Percentiles rank a stretch among this genome's conserved stretches.
These are phyloP conservation scores for Probaryconus sp. DNA, from an alignment of 1,140 invertebrate genomes.

Conservation along the genomic window DNA sequence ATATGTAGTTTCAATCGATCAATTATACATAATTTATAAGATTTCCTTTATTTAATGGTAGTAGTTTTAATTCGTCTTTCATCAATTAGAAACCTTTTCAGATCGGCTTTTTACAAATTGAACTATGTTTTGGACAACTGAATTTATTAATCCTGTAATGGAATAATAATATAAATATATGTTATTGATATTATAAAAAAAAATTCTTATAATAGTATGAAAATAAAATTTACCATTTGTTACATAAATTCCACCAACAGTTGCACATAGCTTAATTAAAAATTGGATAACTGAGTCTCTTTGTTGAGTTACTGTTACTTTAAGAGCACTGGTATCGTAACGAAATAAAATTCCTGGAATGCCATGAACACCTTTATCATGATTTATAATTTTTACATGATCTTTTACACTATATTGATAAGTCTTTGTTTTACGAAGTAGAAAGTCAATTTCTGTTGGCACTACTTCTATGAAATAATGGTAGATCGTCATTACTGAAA, in stretches of 20 bases:
- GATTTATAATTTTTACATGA: slow-evolving; percentile 86
- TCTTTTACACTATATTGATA: slow-evolving; percentile 97
- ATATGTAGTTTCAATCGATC: no score
- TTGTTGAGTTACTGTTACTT: slow-evolving; percentile 90
- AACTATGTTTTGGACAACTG: no score
- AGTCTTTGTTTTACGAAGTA: slow-evolving; percentile 84
- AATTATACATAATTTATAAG: no score
- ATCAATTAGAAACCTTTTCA: no score
- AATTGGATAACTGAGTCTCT: slow-evolving; percentile 89
- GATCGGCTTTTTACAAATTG: no score
- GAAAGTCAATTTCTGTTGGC: slow-evolving; percentile 91
- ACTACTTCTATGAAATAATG: slow-evolving; percentile 98
- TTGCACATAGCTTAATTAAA: slow-evolving; percentile 90
- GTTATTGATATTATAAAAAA: no score
- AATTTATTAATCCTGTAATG: no score
- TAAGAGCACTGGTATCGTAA: slow-evolving; percentile 93
- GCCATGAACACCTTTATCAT: slow-evolving; percentile 90
- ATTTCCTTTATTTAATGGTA: no score
- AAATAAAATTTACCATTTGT: slow-evolving; percentile 81
- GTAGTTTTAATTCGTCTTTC: no score
- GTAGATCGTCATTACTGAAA: slow-evolving; percentile 87
- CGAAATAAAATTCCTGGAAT: slow-evolving; percentile 96
- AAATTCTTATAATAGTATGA: background rate
- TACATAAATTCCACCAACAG: slow-evolving; percentile 94
- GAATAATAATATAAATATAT: no score